Evolutionary conservation across 2,888 invertebrate species (phyloP).

Genomic region (Hermaeophaga mercurialis): DNA sequence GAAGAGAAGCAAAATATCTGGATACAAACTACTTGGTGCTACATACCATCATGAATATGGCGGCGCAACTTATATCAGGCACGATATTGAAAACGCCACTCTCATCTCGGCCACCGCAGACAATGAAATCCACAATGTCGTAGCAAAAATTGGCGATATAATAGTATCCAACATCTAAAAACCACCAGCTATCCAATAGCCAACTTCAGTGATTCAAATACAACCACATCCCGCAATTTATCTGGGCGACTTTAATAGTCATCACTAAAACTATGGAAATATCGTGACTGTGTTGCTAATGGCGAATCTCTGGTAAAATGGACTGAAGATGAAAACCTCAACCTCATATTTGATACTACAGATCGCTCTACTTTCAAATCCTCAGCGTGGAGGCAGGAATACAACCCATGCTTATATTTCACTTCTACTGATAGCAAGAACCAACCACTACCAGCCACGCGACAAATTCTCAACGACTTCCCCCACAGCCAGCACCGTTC

Average conservation of each 20-base stretch:
- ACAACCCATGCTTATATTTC: slow-evolving; percentile 32
- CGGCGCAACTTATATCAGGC: slow-evolving; percentile 27
- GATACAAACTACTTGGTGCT: slow-evolving; percentile 24
- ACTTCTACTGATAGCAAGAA: slow-evolving; percentile 5
- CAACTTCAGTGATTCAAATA: slow-evolving; percentile 26
- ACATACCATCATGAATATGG: slow-evolving; percentile 23
- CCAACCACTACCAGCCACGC: neutral
- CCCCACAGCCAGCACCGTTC: slow-evolving; percentile 35
- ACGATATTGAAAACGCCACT: slow-evolving; percentile 28
- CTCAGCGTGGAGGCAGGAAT: slow-evolving; percentile 30
- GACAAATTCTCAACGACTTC: slow-evolving; percentile 22
- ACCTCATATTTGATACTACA: slow-evolving; percentile 34
- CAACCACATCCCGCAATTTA: slow-evolving; percentile 30
- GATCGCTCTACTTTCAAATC: slow-evolving; percentile 32
- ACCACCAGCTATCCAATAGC: slow-evolving; percentile 31
- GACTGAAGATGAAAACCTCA: slow-evolving; percentile 28
- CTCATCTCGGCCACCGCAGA: slow-evolving; percentile 22
- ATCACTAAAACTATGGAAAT: slow-evolving; percentile 32
- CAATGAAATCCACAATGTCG: slow-evolving; percentile 25
- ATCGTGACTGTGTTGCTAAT: slow-evolving; percentile 22
- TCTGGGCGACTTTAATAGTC: slow-evolving; percentile 34
- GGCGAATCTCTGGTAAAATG: slow-evolving; percentile 30
- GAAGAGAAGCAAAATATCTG: slow-evolving; percentile 26
- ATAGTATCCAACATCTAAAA: slow-evolving; percentile 32
- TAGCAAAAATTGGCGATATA: slow-evolving; percentile 19